Percentiles rank a stretch among this genome's conserved stretches.
Evolutionary conservation across 2,113 vertebrate species (phyloP).

Genomic region (Rhegmatorhina hoffmannsi): DNA sequence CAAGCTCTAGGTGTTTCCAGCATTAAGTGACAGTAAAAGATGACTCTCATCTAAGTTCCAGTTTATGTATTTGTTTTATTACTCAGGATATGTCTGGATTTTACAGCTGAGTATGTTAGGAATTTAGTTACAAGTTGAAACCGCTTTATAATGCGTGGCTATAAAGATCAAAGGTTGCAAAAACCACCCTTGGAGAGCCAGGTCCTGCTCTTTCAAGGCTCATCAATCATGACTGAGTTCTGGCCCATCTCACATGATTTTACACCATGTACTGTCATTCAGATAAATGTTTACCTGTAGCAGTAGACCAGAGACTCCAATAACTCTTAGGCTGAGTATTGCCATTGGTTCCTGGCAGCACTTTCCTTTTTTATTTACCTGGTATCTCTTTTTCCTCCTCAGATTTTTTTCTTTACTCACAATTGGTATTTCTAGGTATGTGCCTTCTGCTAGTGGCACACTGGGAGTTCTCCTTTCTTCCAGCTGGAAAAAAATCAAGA

Average conservation of each 20-base stretch:
- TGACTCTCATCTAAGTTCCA: slow-evolving; percentile 64
- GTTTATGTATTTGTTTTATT: slow-evolving; percentile 79
- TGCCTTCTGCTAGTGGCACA: not conserved
- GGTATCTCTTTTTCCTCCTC: not conserved
- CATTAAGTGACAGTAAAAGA: slow-evolving; percentile 62
- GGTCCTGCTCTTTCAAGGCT: slow-evolving; percentile 42
- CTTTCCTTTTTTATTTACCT: not conserved
- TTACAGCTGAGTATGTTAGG: slow-evolving; percentile 76
- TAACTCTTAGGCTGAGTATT: not conserved
- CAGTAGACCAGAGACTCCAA: slow-evolving; percentile 1
- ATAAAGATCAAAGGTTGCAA: slow-evolving; percentile 69
- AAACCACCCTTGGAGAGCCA: slow-evolving; percentile 46
- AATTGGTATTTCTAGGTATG: not conserved
- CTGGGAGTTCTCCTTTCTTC: not conserved
- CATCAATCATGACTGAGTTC: slow-evolving; percentile 55
- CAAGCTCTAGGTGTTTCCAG: slow-evolving; percentile 64
- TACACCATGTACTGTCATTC: slow-evolving; percentile 21
- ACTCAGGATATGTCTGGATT: slow-evolving; percentile 76
- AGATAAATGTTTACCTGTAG: slow-evolving; percentile 23
- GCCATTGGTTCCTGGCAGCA: not conserved
- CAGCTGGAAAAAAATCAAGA: not conserved
- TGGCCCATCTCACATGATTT: slow-evolving; percentile 45
- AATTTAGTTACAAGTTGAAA: slow-evolving; percentile 69
- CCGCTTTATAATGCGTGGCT: slow-evolving; percentile 52
- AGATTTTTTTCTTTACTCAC: not conserved